These are phyloP conservation scores for Molorchus minor DNA, from an alignment of 2,888 invertebrate genomes.

Conservation along the genomic window DNA sequence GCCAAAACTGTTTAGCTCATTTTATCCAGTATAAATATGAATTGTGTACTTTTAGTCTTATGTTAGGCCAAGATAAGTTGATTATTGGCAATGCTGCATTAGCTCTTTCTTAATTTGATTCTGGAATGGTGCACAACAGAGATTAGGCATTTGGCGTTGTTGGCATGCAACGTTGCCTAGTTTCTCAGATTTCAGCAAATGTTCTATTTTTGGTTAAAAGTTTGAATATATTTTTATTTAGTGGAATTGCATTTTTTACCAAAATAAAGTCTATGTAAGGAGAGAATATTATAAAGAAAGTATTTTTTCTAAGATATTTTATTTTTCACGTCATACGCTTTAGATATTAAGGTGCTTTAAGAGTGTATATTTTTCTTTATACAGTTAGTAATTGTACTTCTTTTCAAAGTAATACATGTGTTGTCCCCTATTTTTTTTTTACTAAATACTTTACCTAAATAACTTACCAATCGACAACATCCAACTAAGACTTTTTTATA, in stretches of 20 bases:
- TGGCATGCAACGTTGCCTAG: constrained; percentile 1
- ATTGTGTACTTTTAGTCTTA: constrained; percentile 8
- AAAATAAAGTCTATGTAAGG: constrained; percentile 5
- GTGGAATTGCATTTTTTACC: constrained; percentile 12
- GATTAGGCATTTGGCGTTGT: too few relatives aligned
- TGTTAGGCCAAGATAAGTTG: not conserved
- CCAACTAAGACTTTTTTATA: too few relatives aligned
- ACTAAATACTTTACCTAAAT: too few relatives aligned
- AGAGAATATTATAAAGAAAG: constrained; percentile 12
- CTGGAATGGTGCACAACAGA: not conserved
- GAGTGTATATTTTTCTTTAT: constrained; percentile 34
- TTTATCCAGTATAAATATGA: constrained; percentile 13
- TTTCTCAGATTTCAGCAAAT: not conserved
- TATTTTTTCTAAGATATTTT: constrained; percentile 20
- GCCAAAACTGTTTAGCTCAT: constrained; percentile 14
- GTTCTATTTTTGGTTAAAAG: constrained; percentile 2
- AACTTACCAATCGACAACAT: too few relatives aligned
- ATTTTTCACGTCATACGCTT: constrained; percentile 21
- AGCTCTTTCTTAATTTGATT: not conserved
- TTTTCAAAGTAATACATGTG: constrained; percentile 31
- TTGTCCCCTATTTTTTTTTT: constrained; percentile 18
- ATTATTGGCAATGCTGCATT: constrained; percentile 3
- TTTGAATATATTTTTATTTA: constrained; percentile 22
- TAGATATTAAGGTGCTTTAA: constrained; percentile 36
- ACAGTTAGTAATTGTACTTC: constrained; percentile 19